phyloP scores from a whole-genome alignment of 2,888 invertebrate species.

The Eledone cirrhosa region DNA sequence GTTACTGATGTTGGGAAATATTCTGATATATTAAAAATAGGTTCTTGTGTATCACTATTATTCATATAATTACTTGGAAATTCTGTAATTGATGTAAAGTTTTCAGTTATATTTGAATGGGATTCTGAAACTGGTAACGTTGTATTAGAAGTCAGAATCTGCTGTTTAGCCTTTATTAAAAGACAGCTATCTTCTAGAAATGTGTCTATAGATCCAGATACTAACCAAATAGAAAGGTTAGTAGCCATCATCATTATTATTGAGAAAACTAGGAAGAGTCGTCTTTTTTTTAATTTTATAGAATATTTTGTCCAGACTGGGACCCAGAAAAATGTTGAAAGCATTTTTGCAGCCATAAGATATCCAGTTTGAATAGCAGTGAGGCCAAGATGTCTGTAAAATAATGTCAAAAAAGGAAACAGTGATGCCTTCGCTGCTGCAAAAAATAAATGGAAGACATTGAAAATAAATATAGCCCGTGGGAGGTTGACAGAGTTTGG shows the following conservation, averaged over 20 bases:
- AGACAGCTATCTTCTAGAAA: too few relatives aligned
- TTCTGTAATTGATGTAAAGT: too few relatives aligned
- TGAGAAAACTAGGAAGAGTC: slow-evolving; percentile 55
- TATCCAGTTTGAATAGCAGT: slow-evolving; percentile 57
- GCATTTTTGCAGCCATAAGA: slow-evolving; percentile 55
- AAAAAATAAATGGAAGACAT: slow-evolving; percentile 55
- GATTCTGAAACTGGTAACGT: too few relatives aligned
- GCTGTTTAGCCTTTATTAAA: too few relatives aligned
- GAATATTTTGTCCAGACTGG: slow-evolving; percentile 60
- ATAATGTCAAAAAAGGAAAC: slow-evolving; percentile 60
- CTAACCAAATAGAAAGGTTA: slow-evolving; percentile 52
- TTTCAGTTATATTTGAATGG: too few relatives aligned
- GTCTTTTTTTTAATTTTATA: slow-evolving; percentile 52
- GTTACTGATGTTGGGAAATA: too few relatives aligned
- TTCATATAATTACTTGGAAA: too few relatives aligned
- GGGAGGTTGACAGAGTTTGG: slow-evolving; percentile 52
- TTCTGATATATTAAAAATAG: too few relatives aligned
- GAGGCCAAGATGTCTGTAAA: slow-evolving; percentile 56
- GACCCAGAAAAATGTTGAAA: slow-evolving; percentile 55
- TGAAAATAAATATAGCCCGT: slow-evolving; percentile 51
- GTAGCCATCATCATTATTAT: slow-evolving; percentile 56
- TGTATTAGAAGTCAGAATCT: too few relatives aligned
- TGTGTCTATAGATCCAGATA: slow-evolving; percentile 33
- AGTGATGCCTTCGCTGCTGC: slow-evolving; percentile 58
- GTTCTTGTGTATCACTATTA: too few relatives aligned